Base-by-base conservation (phyloP, 2,113 vertebrate species). In the Polypterus bichir region DNA sequence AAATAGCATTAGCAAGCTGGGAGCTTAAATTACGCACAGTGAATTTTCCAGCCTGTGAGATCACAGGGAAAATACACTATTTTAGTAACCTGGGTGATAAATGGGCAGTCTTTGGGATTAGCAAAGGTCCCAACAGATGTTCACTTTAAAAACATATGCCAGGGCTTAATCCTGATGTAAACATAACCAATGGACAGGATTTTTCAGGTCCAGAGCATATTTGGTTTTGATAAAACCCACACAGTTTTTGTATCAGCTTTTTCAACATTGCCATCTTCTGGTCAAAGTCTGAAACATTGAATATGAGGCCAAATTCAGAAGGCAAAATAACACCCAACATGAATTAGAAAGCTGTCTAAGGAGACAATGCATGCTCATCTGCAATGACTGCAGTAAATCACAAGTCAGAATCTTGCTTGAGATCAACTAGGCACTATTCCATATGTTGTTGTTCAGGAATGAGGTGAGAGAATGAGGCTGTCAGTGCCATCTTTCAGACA, bases 111-210 rank as follows among this genome's bases (percentile, higher is more conserved):
- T 75, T 72, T 77, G 80, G 77, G 78, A 82, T 85, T 83, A 83
- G 76, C 68, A 44, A 71, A 70, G 64, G 69, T 72, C 72, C 74
- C 68, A 66, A 70, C 80, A 80, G 75, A 80, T 81, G 79, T 78
- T 82, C 69, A 73, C 78, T 81, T 75, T 66, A 68, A 68, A 77
- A 83, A 77, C 75, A 85, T 76, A 79, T 83, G 81, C 81, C 74
- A 79, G 69, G 65, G 74, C 73, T 81, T 84, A 78, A 79, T 73
- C 64, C 62, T 65, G 66, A 63, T 78, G 75, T 77, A 79, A 79
- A 83, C 81, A 83, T 69, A 71, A 78, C 64, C 73, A 71, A 70
- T 71, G 73, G 76, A 74, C 71, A 73, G 70, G 75, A 70, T 80
- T 81, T 78, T 83, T 79, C 74, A 73, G 70, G 78, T 81, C 71